phyloP scores from a whole-genome alignment of 1,140 invertebrate genomes.

The Nixonia krombeini region DNA sequence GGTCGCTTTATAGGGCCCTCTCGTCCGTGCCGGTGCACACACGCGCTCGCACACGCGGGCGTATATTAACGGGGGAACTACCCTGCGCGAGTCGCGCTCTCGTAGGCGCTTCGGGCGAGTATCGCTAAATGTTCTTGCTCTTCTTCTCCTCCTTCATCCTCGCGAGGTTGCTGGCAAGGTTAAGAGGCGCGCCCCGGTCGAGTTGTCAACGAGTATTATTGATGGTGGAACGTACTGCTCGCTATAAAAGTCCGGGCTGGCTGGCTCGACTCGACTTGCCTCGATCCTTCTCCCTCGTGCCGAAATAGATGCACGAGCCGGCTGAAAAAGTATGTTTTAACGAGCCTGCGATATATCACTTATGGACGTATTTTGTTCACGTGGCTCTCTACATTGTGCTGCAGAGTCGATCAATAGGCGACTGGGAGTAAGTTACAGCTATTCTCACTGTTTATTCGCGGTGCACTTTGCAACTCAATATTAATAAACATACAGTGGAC shows the following conservation, averaged over 20 bases:
- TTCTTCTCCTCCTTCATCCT: too few relatives aligned
- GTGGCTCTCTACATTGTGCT: background rate
- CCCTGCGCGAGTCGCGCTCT: constrained; percentile 24
- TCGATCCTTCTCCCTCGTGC: too few relatives aligned
- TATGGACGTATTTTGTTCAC: constrained; percentile 20
- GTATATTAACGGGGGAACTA: constrained; percentile 42
- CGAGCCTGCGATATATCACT: constrained; percentile 46
- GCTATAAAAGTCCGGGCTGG: constrained; percentile 44
- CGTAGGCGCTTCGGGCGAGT: constrained; percentile 60
- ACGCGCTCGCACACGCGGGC: background rate
- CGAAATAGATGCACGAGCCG: constrained; percentile 38
- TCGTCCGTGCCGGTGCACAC: constrained; percentile 15
- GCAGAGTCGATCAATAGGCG: constrained; percentile 33
- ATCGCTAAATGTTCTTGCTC: constrained; percentile 68
- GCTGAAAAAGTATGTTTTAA: constrained; percentile 46
- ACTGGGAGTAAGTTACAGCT: constrained; percentile 17
- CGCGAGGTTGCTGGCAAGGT: constrained; percentile 61
- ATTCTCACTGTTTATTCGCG: too few relatives aligned
- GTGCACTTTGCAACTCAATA: too few relatives aligned
- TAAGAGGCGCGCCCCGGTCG: constrained; percentile 53
- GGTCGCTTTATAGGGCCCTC: constrained; percentile 41
- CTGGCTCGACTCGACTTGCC: too few relatives aligned
- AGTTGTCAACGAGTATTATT: constrained; percentile 68
- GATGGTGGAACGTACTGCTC: constrained; percentile 62
- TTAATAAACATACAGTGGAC: too few relatives aligned